These are phyloP conservation scores for Rhizoglyphus robini DNA, from an alignment of 1,140 invertebrate species.

Conservation along the genomic window DNA sequence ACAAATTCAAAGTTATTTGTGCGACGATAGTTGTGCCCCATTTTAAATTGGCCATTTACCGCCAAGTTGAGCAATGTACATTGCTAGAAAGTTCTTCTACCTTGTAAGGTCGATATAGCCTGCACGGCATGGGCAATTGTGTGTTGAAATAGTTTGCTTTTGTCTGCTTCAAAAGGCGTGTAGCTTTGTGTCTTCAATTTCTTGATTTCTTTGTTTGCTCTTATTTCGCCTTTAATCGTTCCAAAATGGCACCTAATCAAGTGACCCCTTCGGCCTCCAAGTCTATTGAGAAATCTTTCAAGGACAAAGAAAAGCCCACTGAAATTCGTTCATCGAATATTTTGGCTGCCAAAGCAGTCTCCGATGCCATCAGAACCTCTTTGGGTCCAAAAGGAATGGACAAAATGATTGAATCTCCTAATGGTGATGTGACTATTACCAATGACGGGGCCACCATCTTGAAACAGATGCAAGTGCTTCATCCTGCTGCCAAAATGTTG, in stretches of 20 bases:
- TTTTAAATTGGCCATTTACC: no score
- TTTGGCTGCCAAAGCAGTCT: constrained; percentile 93
- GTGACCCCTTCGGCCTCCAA: background rate
- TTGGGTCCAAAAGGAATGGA: constrained; percentile 98
- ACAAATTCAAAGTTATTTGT: no score
- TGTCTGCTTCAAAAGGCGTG: constrained; percentile 6
- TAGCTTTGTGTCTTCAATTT: background rate
- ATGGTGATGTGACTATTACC: constrained; percentile 97
- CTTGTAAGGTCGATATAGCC: background rate
- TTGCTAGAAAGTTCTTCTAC: no score
- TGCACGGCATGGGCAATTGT: background rate
- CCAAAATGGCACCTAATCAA: background rate
- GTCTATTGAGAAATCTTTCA: constrained; percentile 25
- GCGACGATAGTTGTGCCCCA: no score
- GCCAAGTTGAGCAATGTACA: background rate
- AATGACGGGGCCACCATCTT: constrained; percentile 99
- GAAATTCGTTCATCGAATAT: constrained; percentile 93
- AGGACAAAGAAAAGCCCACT: constrained; percentile 73
- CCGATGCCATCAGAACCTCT: constrained; percentile 95
- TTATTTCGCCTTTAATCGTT: background rate
- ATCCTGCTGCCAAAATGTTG: constrained; percentile 98
- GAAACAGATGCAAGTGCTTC: constrained; percentile 96
- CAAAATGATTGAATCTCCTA: constrained; percentile 97
- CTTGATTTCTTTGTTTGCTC: background rate
- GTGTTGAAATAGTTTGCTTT: background rate